Percentiles rank a stretch among this genome's conserved stretches.
Evolutionary conservation across 2,888 invertebrate genomes (phyloP).

Genomic region (Mesorhabditis spiculigera): DNA sequence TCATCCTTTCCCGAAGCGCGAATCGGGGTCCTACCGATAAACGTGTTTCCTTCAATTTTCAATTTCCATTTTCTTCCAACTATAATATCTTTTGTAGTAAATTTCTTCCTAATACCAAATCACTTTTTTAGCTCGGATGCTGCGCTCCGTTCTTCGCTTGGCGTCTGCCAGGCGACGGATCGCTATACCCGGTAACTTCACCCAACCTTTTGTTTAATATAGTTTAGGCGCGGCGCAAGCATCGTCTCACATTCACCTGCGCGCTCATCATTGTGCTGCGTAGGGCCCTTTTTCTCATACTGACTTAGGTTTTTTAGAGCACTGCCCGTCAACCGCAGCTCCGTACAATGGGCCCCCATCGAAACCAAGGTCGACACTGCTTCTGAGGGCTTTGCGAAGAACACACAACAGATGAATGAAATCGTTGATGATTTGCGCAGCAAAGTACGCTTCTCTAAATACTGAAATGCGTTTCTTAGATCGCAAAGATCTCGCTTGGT

Average conservation of each 20-base stretch:
- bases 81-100: no score
- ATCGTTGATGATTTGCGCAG: slow-evolving; percentile 45
- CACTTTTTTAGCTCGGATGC: no score
- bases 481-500: slow-evolving; percentile 40
- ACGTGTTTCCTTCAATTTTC: no score
- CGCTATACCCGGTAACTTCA: background rate
- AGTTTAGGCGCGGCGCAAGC: background rate
- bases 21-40: no score
- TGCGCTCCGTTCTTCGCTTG: no score
- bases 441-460: slow-evolving; percentile 14
- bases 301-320: no score
- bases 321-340: no score
- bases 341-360: slow-evolving; percentile 39
- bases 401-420: slow-evolving; percentile 39
- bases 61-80: no score
- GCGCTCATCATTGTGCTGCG: slow-evolving; percentile 1
- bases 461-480: slow-evolving; percentile 8
- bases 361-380: slow-evolving; percentile 32
- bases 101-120: no score
- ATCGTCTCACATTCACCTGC: background rate
- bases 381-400: slow-evolving; percentile 40
- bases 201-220: background rate
- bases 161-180: no score
- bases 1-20: no score
- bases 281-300: background rate